Evolutionary conservation across 2,888 invertebrate genomes (phyloP).

Genomic region (Euzophera pinguis): DNA sequence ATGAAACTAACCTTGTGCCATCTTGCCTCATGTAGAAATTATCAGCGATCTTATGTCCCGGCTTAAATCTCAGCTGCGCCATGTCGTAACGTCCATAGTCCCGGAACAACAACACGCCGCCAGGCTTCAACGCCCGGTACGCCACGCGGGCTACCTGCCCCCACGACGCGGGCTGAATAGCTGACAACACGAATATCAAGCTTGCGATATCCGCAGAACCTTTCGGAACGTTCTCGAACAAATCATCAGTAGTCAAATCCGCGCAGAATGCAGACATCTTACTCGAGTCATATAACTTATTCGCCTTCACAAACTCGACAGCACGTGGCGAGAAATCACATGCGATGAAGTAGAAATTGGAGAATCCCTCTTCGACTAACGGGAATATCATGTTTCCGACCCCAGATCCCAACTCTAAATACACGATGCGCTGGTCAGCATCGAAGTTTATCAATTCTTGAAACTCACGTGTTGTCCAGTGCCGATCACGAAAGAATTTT

Average conservation of each 20-base stretch:
- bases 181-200: conserved; percentile 96
- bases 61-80: conserved; percentile 96
- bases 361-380: conserved; percentile 86
- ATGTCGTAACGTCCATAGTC: conserved; percentile 98
- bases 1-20: conserved; percentile 86
- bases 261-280: conserved; percentile 89
- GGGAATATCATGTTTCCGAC: conserved; percentile 98
- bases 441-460: conserved; percentile 83
- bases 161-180: conserved; percentile 94
- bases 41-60: conserved; percentile 94
- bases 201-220: conserved; percentile 88
- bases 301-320: conserved; percentile 88
- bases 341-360: conserved; percentile 85
- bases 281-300: conserved; percentile 82
- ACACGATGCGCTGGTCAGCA: conserved; percentile 76
- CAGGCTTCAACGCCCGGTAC: conserved; percentile 82
- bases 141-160: conserved; percentile 81
- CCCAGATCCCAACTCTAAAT: conserved; percentile 95
- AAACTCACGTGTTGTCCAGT: conserved; percentile 98
- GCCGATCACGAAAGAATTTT: conserved; percentile 96
- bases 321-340: conserved; percentile 97
- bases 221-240: conserved; percentile 76
- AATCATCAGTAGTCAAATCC: conserved; percentile 87
- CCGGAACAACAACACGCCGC: conserved; percentile 91
- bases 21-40: conserved; percentile 98